These are phyloP conservation scores for Spialia ferax DNA, from an alignment of 2,888 invertebrate genomes.

Conservation along the genomic window DNA sequence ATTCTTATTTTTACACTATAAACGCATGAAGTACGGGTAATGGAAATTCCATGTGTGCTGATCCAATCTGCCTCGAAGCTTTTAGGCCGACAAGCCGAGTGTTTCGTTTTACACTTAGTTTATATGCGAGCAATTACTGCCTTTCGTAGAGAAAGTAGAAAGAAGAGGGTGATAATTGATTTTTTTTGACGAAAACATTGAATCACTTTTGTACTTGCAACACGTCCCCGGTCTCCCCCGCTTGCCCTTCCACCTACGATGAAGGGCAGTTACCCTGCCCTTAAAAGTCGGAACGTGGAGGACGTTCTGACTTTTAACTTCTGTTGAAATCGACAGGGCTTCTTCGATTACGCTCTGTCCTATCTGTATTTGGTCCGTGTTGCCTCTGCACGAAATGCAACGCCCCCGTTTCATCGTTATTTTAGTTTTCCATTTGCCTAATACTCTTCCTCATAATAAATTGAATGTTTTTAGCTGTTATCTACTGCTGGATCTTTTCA, in stretches of 20 bases:
- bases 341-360: not conserved
- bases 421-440: conserved; percentile 40
- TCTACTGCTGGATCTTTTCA: not conserved
- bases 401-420: conserved; percentile 42
- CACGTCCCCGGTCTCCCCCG: too few species aligned
- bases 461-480: conserved; percentile 23
- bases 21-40: conserved; percentile 59
- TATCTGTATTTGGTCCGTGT: not conserved
- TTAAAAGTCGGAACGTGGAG: too few species aligned
- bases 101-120: conserved; percentile 76
- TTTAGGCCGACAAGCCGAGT: conserved; percentile 67
- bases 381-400: conserved; percentile 59
- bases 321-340: not conserved
- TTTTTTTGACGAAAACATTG: not conserved
- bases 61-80: conserved; percentile 80
- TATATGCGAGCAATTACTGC: conserved; percentile 70
- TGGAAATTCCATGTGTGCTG: conserved; percentile 83
- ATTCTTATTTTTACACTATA: conserved; percentile 39
- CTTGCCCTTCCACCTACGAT: too few species aligned
- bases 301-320: not conserved
- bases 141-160: conserved; percentile 39
- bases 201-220: not conserved
- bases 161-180: not conserved
- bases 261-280: too few species aligned
- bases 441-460: conserved; percentile 27